Evolutionary conservation across 2,113 vertebrate genomes (phyloP), one percentile per base, ranked within the genome.

Genomic region (Spea bombifrons): DNA sequence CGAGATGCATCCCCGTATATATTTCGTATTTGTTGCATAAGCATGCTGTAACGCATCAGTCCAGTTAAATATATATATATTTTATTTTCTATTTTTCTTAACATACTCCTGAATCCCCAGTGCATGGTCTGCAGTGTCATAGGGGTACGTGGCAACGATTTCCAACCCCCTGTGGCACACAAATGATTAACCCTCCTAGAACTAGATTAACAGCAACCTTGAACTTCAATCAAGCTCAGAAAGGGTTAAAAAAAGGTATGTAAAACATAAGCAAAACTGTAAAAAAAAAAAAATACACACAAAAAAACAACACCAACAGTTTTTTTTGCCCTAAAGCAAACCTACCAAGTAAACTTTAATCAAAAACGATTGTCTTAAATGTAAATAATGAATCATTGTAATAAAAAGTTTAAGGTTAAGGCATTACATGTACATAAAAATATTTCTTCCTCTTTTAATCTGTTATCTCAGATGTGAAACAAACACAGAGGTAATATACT

Each of bases 381-480:
- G 16, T 61, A 45, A 72, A 50, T 73, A 64, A 44, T 59, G 47
- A 52, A 43, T 8, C 9, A 59, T 13, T 8, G 8, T 59, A 59
- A 12, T 59, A 10, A 59, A 53, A 71, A 4, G 16, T 17, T 43
- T 55, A 43, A 9, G 75, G 55, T 69, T 77, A 80, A 80, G 78
- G 78, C 78, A 61, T 73, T 48, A 67, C 13, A 80, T 72, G 66
- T 71, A 63, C 61, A 66, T 64, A 72, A 64, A 77, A 80, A 74
- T 48, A 68, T 71, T 13, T 30, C 3, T 7, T 66, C 66, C 8
- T 55, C 10, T 47, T 52, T n/a, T 65, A 44, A 66, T 64, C 15
- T 45, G 8, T 61, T 66, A 47, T 67, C 50, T 30, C 67, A 64
- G 44, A 47, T 30, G 46, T 30, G 5, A 10, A 74, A 45, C 49